Evolutionary conservation across 1,140 invertebrate genomes (phyloP).

Genomic region (Hylaeus volcanicus): DNA sequence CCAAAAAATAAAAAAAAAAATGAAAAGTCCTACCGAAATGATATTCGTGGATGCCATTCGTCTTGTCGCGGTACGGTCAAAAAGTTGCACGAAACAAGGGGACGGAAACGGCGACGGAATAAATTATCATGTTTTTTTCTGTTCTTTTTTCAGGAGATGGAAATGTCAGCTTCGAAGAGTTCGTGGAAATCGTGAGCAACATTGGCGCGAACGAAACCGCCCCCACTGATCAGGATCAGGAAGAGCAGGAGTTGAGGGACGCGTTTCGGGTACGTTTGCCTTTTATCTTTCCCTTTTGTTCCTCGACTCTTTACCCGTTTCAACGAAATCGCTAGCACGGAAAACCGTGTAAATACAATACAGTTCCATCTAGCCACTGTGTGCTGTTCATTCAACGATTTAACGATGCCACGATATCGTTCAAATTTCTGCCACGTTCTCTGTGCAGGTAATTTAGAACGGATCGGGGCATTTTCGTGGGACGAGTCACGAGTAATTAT

Average conservation of each 20-base stretch:
- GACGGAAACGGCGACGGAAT: background rate
- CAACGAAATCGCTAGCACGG: background rate
- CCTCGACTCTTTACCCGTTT: background rate
- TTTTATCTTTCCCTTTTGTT: conserved; percentile 36
- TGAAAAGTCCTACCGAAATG: too few relatives aligned
- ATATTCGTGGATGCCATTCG: background rate
- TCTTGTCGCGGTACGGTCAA: background rate
- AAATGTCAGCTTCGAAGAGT: conserved; percentile 95
- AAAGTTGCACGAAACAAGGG: background rate
- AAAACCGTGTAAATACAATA: conserved; percentile 5
- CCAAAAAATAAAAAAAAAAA: too few relatives aligned
- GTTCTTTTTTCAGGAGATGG: conserved; percentile 86
- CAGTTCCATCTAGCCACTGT: background rate
- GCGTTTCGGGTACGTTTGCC: conserved; percentile 88
- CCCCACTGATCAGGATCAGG: conserved; percentile 85
- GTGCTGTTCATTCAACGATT: background rate
- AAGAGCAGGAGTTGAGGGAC: conserved; percentile 92
- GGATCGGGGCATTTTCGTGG: too few relatives aligned
- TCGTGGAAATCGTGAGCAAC: conserved; percentile 94
- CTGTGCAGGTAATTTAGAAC: background rate
- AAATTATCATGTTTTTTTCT: background rate
- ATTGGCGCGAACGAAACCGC: conserved; percentile 84
- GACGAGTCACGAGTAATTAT: too few relatives aligned
- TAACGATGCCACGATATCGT: background rate
- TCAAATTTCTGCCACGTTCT: background rate